Evolutionary conservation across 2,113 vertebrate species (phyloP).

Genomic region (Oreocharis arfaki): DNA sequence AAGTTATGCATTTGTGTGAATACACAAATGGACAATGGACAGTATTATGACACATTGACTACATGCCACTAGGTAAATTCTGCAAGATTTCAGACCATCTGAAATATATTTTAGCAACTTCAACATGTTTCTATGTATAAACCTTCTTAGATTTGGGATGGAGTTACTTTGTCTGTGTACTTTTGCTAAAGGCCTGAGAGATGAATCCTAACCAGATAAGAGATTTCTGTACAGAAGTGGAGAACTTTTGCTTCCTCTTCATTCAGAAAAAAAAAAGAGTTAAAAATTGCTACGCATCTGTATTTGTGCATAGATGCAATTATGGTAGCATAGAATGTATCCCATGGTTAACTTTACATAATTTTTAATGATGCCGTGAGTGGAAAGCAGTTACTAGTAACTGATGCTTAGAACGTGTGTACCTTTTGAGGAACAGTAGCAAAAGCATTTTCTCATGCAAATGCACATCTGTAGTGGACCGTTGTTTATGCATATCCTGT

Average conservation of each 20-base stretch:
- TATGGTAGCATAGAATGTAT: background rate
- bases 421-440: background rate
- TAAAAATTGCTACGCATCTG: background rate
- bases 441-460: background rate
- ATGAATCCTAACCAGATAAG: background rate
- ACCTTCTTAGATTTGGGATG: background rate
- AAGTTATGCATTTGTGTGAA: background rate
- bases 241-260: background rate
- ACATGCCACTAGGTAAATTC: background rate
- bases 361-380: background rate
- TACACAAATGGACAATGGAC: background rate
- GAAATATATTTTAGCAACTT: background rate
- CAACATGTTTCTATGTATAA: background rate
- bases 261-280: background rate
- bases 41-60: background rate
- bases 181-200: background rate
- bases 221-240: background rate
- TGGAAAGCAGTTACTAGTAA: background rate
- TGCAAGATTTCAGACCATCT: background rate
- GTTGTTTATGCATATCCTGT: background rate
- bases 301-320: background rate
- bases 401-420: background rate
- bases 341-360: background rate
- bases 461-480: background rate
- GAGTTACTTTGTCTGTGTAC: background rate